Base-by-base conservation (phyloP, 92 coral and sea anemone species). In the Pocillopora grandis region DNA sequence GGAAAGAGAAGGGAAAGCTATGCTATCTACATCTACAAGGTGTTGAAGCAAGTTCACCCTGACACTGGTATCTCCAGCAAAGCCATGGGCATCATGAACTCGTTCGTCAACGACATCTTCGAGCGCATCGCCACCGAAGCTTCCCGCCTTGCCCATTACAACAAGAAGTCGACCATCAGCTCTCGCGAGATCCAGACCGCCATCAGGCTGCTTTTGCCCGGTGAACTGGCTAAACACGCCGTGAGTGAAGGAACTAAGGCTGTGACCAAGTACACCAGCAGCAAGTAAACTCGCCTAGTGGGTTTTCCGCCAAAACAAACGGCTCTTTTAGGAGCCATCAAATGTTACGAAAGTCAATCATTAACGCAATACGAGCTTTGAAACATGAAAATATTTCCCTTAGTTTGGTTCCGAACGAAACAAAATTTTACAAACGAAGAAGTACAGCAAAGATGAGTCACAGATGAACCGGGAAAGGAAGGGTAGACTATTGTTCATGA, bases 181-280 rank as follows among this genome's bases (percentile, higher is more conserved):
- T 92, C 98, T 35, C 95, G 98, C 75, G 98, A 92, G 88, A 94
- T 92, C 92, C 95, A 94, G 91, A 92, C 95, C 70, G 89, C 89
- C 58, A 86, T 88, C 75, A 85, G 91, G 72, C 94, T 93, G 85
- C 94, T 93, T 89, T 82, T 93, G 57, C 94, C 94, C 69, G 98
- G 98, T 87, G 98, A 95, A 78, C 92, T 95, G 91, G 98, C 98
- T 71, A 95, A 95, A 76, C 98, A 95, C 93, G 98, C 98, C 49
- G 97, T 95, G 79, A 95, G 98, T 66, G 98, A 95, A 84, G 98
- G 98, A 71, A 95, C 98, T 87, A 95, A 95, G 89, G 98, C 98
- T 42, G 98, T 95, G 85, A 95, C 98, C 82, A 95, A 95, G 80
- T 95, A 91, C 94, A 95, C 98, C 61, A 93, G 98, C 90, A 93